These are phyloP conservation scores for Anastatus disparis DNA, from an alignment of 1,140 invertebrate genomes.

Conservation along the genomic window DNA sequence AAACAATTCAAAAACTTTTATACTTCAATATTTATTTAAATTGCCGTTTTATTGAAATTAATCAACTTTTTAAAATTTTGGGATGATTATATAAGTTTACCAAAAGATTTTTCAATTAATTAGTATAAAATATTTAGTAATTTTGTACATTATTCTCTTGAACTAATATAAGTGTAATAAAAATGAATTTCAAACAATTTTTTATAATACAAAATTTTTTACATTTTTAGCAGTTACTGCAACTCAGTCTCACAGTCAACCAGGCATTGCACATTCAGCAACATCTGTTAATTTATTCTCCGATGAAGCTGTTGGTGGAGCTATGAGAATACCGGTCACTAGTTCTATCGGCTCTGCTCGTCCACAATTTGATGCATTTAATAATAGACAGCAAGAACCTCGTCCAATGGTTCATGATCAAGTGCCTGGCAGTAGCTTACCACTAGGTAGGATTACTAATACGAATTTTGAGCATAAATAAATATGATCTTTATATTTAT, in stretches of 20 bases:
- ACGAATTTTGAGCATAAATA: too few relatives aligned
- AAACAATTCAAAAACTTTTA: too few relatives aligned
- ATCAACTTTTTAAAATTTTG: too few relatives aligned
- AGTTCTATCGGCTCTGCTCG: constrained; percentile 37
- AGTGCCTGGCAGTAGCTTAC: constrained; percentile 29
- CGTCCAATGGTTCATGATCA: constrained; percentile 35
- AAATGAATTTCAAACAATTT: neutral
- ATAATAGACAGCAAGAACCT: constrained; percentile 27
- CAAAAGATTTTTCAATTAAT: too few relatives aligned
- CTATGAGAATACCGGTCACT: constrained; percentile 38
- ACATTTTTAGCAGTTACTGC: constrained; percentile 20
- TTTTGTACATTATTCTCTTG: neutral
- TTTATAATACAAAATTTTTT: neutral
- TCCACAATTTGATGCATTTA: constrained; percentile 32
- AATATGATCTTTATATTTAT: too few relatives aligned
- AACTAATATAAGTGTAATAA: too few relatives aligned
- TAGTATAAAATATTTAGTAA: too few relatives aligned
- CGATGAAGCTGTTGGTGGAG: constrained; percentile 31
- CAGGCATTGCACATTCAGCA: constrained; percentile 33
- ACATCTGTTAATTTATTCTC: constrained; percentile 38
- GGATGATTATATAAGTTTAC: too few relatives aligned
- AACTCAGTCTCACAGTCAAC: constrained; percentile 30
- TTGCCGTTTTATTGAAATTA: too few relatives aligned
- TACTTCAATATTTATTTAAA: too few relatives aligned
- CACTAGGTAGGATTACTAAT: constrained; percentile 23